These are phyloP conservation scores for Herminia tarsipennalis DNA, from an alignment of 2,888 invertebrate species.

Conservation along the genomic window DNA sequence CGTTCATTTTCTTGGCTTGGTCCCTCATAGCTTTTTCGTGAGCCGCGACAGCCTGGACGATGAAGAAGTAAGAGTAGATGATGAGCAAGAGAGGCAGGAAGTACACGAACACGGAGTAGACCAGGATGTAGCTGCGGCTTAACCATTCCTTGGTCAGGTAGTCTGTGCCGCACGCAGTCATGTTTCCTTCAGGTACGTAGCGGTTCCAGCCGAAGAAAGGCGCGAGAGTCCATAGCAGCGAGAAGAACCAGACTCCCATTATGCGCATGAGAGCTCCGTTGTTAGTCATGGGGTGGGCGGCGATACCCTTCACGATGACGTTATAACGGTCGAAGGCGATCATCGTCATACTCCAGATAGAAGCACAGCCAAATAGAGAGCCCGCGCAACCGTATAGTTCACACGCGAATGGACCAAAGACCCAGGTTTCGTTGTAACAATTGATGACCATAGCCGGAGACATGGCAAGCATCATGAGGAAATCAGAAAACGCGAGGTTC, in stretches of 20 bases:
- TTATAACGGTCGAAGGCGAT: slow-evolving; percentile 97
- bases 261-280: slow-evolving; percentile 92
- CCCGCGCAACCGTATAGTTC: slow-evolving; percentile 95
- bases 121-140: slow-evolving; percentile 91
- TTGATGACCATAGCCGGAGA: slow-evolving; percentile 93
- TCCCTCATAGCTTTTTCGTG: slow-evolving; percentile 95
- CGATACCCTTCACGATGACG: slow-evolving; percentile 96
- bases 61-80: slow-evolving; percentile 95
- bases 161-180: slow-evolving; percentile 97
- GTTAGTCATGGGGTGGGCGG: slow-evolving; percentile 93
- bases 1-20: slow-evolving; percentile 97
- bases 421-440: slow-evolving; percentile 92
- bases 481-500: slow-evolving; percentile 96
- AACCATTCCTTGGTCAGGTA: slow-evolving; percentile 91
- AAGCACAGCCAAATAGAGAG: slow-evolving; percentile 94
- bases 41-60: slow-evolving; percentile 93
- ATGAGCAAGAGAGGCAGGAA: slow-evolving; percentile 91
- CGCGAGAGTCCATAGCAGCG: slow-evolving; percentile 91
- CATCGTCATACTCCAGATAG: slow-evolving; percentile 97
- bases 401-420: slow-evolving; percentile 91
- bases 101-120: slow-evolving; percentile 92
- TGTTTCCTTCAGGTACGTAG: slow-evolving; percentile 97
- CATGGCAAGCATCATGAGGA: slow-evolving; percentile 95
- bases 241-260: slow-evolving; percentile 91
- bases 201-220: slow-evolving; percentile 96